These are phyloP conservation scores for Cynoglossus semilaevis DNA, from an alignment of 2,113 vertebrate species.

Conservation along the genomic window DNA sequence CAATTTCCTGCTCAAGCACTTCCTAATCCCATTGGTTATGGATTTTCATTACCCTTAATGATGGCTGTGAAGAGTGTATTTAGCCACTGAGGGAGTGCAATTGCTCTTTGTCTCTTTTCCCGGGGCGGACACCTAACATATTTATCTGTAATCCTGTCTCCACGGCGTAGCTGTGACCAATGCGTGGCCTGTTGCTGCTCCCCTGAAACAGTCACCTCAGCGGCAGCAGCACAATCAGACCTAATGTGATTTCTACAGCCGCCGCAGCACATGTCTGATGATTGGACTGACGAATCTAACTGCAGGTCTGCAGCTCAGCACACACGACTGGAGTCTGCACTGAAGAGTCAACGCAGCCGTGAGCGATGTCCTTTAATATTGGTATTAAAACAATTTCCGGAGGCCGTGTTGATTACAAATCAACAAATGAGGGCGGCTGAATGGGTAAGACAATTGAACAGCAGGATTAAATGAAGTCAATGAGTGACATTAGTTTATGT, in stretches of 20 bases:
- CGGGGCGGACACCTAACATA: conserved; percentile 68
- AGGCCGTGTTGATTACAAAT: conserved; percentile 37
- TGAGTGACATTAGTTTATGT: background rate
- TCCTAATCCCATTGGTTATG: conserved; percentile 62
- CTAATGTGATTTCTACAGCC: conserved; percentile 70
- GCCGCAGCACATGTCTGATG: conserved; percentile 49
- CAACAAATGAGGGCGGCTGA: conserved; percentile 22
- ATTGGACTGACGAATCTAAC: conserved; percentile 71
- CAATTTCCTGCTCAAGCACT: conserved; percentile 63
- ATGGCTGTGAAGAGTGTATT: conserved; percentile 51
- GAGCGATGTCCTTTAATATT: conserved; percentile 38
- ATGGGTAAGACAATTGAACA: conserved; percentile 34
- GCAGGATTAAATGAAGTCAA: conserved; percentile 8
- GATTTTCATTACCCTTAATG: conserved; percentile 64
- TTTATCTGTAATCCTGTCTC: conserved; percentile 72
- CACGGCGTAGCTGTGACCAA: conserved; percentile 67
- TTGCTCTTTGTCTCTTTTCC: conserved; percentile 61
- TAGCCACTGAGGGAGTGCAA: conserved; percentile 40
- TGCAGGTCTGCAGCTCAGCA: conserved; percentile 61
- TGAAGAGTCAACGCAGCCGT: conserved; percentile 17
- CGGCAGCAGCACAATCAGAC: conserved; percentile 53
- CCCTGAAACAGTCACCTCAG: conserved; percentile 52
- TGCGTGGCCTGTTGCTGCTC: conserved; percentile 60
- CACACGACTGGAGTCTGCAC: conserved; percentile 60
- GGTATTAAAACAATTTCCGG: conserved; percentile 29